Percentiles rank a stretch among this genome's conserved stretches.
These are phyloP conservation scores for Chaetodon trifasciatus DNA, from an alignment of 2,797 vertebrate genomes.

Conservation along the genomic window DNA sequence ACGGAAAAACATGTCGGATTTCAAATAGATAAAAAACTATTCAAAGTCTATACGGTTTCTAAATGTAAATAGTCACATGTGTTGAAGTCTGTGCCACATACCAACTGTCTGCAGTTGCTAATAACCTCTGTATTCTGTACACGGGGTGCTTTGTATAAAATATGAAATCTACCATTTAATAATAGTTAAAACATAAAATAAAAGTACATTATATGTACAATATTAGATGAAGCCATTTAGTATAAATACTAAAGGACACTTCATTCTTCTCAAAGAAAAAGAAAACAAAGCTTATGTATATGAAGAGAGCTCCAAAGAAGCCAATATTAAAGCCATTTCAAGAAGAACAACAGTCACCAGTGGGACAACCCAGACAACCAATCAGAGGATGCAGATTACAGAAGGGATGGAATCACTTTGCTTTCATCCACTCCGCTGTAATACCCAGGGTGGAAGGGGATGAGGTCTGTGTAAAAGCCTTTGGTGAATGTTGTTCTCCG, in stretches of 20 bases:
- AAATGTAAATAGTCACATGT: slow-evolving; percentile 88
- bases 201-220: slow-evolving; percentile 99
- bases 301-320: slow-evolving; percentile 82
- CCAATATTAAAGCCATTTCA: slow-evolving; percentile 86
- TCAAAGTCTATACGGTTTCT: slow-evolving; percentile 83
- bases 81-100: slow-evolving; percentile 92
- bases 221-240: slow-evolving; percentile 92
- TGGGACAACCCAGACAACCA: slow-evolving; percentile 16
- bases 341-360: slow-evolving; percentile 86
- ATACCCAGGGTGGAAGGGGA: slow-evolving; percentile 5
- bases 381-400: slow-evolving; percentile 28
- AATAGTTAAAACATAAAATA: slow-evolving; percentile 93
- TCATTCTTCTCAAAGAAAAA: slow-evolving; percentile 79
- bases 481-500: slow-evolving; percentile 90
- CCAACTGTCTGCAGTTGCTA: slow-evolving; percentile 91
- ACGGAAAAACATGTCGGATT: slow-evolving; percentile 84
- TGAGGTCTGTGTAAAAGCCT: slow-evolving; percentile 37
- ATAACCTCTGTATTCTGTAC: slow-evolving; percentile 94
- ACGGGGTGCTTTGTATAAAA: slow-evolving; percentile 97
- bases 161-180: slow-evolving; percentile 90
- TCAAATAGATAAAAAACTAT: slow-evolving; percentile 90
- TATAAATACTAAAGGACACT: slow-evolving; percentile 95
- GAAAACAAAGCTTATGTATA: slow-evolving; percentile 81
- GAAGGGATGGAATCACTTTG: slow-evolving; percentile 27
- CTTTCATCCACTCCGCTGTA: slow-evolving; percentile 27